Conservation (phyloP, 1,140 invertebrate species). For the Antheraea mylitta region DNA sequence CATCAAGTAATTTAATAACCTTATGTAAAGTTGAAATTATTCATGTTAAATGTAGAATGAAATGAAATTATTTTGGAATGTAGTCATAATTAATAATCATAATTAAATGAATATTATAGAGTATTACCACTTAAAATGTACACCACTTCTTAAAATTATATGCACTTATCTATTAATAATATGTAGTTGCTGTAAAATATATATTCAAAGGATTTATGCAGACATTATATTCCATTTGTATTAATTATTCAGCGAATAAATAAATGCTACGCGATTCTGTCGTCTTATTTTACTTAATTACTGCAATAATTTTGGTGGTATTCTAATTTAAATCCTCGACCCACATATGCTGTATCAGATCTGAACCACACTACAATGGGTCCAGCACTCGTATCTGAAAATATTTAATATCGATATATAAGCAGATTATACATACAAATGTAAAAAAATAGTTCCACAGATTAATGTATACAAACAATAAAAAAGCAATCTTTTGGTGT, state of each 20-base stretch:
- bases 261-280: neutral
- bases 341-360: constrained; percentile 55
- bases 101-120: too few species aligned
- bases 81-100: too few species aligned
- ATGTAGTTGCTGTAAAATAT: neutral
- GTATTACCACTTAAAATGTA: too few species aligned
- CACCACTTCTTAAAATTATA: too few species aligned
- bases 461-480: too few species aligned
- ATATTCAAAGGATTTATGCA: neutral
- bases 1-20: too few species aligned
- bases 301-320: constrained; percentile 60
- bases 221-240: neutral
- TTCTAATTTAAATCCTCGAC: constrained; percentile 54
- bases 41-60: too few species aligned
- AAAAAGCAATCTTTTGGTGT: too few species aligned
- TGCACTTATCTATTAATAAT: neutral
- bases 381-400: constrained; percentile 56
- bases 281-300: neutral
- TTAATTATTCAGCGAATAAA: constrained; percentile 15
- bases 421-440: too few species aligned
- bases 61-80: too few species aligned
- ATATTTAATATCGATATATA: neutral
- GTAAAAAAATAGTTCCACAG: too few species aligned
- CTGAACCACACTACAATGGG: constrained; percentile 65
- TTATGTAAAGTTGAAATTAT: too few species aligned